phyloP scores from a whole-genome alignment of 1,140 invertebrate genomes.

The Eupristina koningsbergeri region DNA sequence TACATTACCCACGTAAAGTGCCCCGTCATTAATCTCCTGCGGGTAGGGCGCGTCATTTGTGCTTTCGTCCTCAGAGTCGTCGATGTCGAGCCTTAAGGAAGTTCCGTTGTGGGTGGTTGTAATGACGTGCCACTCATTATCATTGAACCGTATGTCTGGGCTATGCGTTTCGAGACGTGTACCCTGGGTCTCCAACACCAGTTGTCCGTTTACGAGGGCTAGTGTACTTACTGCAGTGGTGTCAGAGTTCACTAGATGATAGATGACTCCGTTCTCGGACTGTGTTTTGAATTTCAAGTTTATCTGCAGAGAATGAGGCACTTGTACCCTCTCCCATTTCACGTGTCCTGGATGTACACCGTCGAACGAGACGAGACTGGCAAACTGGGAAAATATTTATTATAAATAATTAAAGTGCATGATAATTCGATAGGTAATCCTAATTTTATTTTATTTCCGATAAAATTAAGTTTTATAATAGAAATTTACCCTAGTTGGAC shows the following conservation, averaged over 20 bases:
- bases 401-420: no score
- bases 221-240: conserved; percentile 79
- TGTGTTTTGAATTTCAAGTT: conserved; percentile 92
- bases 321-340: conserved; percentile 75
- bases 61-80: conserved; percentile 81
- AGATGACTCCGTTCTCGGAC: conserved; percentile 84
- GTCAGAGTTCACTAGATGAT: conserved; percentile 80
- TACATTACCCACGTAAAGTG: conserved; percentile 89
- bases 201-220: conserved; percentile 79
- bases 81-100: conserved; percentile 83
- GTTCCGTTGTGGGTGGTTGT: conserved; percentile 82
- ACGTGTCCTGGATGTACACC: conserved; percentile 78
- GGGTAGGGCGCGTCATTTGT: conserved; percentile 75
- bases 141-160: conserved; percentile 81
- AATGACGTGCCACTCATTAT: conserved; percentile 94
- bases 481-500: conserved; percentile 82
- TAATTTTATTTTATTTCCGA: no score
- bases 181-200: conserved; percentile 81
- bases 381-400: conserved; percentile 62
- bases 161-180: conserved; percentile 76
- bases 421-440: no score
- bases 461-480: no score
- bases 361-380: conserved; percentile 78
- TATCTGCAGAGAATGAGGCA: conserved; percentile 79
- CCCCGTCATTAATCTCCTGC: conserved; percentile 77